Percentiles rank a stretch among this genome's conserved stretches.
These are phyloP conservation scores for Harpegnathos saltator DNA, from an alignment of 1,140 invertebrate genomes.

Conservation along the genomic window DNA sequence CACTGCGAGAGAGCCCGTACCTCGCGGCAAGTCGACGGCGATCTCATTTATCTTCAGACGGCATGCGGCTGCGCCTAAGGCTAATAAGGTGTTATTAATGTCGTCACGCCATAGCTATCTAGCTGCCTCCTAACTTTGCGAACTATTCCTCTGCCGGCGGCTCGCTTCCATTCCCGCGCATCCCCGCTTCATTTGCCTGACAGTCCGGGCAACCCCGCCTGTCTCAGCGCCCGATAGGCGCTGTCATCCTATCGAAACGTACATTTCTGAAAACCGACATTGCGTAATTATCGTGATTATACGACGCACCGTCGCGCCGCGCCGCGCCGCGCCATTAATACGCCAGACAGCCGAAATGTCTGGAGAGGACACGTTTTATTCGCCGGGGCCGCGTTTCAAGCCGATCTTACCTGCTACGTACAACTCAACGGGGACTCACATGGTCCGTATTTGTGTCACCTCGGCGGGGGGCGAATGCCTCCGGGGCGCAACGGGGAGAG, in stretches of 20 bases:
- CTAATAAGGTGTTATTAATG: slow-evolving; percentile 79
- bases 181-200: slow-evolving; percentile 63
- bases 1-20: slow-evolving; percentile 30
- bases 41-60: slow-evolving; percentile 72
- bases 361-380: neutral
- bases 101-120: slow-evolving; percentile 74
- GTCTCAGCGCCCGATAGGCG: slow-evolving; percentile 14
- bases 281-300: slow-evolving; percentile 47
- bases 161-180: slow-evolving; percentile 47
- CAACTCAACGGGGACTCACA: no score
- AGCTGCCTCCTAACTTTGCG: slow-evolving; percentile 74
- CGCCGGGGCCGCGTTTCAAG: neutral
- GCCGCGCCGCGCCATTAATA: neutral
- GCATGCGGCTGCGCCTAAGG: slow-evolving; percentile 70
- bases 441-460: no score
- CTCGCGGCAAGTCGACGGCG: slow-evolving; percentile 60
- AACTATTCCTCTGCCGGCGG: slow-evolving; percentile 72
- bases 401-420: no score
- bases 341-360: slow-evolving; percentile 7
- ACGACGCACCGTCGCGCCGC: neutral
- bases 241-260: slow-evolving; percentile 22
- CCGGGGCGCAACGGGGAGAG: no score
- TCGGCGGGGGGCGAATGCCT: no score
- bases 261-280: slow-evolving; percentile 35
- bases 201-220: slow-evolving; percentile 40